Evolutionary conservation across 2,113 vertebrate species (phyloP), one percentile per base, ranked within the genome.

Genomic region (Sebastes schlegelii): DNA sequence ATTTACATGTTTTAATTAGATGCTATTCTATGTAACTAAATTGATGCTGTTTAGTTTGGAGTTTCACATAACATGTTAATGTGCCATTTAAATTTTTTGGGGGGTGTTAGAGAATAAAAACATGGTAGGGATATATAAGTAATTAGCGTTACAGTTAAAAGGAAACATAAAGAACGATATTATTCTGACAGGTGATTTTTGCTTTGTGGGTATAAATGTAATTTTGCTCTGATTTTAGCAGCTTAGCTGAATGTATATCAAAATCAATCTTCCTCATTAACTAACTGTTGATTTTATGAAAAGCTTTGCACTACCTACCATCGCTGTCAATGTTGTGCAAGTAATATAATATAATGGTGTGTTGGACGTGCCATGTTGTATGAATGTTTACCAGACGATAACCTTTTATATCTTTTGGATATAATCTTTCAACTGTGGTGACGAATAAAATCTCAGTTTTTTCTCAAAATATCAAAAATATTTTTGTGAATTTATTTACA

Each of bases 401-500:
- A 54, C 16, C 34, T 69, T 72, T 69, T 52, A 69, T 75, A 60
- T 75, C n/a, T 49, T 43, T 42, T 70, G 9, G 11, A 49, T 75
- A 45, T 55, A 45, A 48, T 77, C 63, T 54, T 74, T 69, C 3
- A 67, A 77, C 49, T 60, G 8, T 72, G 51, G 16, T 62, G 17
- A 63, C 13, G 63, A 84, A 86, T 86, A 87, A 91, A 86, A 21
- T 69, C 17, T 65, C 6, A 55, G 4, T 72, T 77, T 10, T 78
- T 64, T 73, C 8, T 66, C 23, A 77, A 79, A 69, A 82, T 68
- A 74, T 65, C 4, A 72, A 76, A 78, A 82, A 74, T 71, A 51
- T 34, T 70, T 74, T 81, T 48, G 60, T 68, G 6, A 52, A 70
- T 89, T 65, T 86, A 80, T 88, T 79, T 85, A 81, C 34, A 80